phyloP scores from a whole-genome alignment of 2,797 vertebrate species.

The Dicrostonyx torquatus region DNA sequence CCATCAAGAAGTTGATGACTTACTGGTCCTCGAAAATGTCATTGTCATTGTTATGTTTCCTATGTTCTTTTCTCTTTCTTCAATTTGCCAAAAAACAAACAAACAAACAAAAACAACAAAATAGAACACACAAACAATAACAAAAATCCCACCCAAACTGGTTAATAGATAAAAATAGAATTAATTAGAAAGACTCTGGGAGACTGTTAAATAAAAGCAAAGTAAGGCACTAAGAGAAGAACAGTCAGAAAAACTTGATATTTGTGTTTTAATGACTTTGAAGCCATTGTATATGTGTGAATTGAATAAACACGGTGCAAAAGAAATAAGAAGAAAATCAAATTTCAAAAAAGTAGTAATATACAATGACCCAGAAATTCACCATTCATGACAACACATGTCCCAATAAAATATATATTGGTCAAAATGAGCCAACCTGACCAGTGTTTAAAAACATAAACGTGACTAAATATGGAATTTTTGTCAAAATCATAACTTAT shows the following conservation, averaged over 20 bases:
- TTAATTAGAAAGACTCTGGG: neutral
- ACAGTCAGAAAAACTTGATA: neutral
- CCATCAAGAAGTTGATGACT: neutral
- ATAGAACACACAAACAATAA: neutral
- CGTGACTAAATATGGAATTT: neutral
- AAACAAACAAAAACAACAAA: neutral
- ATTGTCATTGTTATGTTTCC: neutral
- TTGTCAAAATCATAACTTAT: neutral
- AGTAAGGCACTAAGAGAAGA: neutral
- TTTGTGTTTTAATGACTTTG: neutral
- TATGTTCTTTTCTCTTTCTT: neutral
- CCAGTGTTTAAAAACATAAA: neutral
- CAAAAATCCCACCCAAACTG: neutral
- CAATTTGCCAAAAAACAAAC: neutral
- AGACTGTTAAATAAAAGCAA: neutral
- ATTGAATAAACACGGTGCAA: neutral
- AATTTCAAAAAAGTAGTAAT: conserved; percentile 36
- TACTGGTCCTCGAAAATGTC: neutral
- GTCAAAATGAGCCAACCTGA: neutral
- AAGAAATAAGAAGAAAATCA: neutral
- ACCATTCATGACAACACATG: neutral
- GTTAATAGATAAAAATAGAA: conserved; percentile 26
- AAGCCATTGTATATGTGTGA: neutral
- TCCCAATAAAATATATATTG: neutral
- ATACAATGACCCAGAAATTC: neutral